phyloP scores from a whole-genome alignment of 30 jellyfish, hydroid and myxozoan species.

The Pelagia noctiluca region DNA sequence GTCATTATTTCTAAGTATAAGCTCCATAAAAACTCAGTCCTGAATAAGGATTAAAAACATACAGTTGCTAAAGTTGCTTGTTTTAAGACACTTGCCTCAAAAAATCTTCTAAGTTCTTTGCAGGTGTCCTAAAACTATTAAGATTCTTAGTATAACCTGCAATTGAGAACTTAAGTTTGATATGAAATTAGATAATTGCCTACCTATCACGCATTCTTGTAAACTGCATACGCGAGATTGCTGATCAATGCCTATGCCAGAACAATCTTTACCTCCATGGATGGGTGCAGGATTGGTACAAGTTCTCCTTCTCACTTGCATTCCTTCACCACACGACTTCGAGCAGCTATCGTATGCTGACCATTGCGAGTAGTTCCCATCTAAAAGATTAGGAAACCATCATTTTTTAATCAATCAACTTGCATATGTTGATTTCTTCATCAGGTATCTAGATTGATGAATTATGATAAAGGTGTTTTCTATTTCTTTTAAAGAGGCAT shows the following conservation, averaged over 20 bases:
- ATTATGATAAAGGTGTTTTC: neutral
- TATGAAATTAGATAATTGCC: no score
- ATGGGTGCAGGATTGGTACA: constrained; percentile 63
- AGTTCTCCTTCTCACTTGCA: constrained; percentile 50
- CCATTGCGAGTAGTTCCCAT: constrained; percentile 65
- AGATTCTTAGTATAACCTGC: neutral
- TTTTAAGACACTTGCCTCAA: no score
- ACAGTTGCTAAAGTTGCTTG: no score
- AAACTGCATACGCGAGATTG: constrained; percentile 28
- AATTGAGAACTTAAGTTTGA: no score
- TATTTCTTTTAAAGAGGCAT: no score
- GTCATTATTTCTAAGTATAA: no score
- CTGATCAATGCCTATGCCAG: constrained; percentile 25
- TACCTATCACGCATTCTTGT: constrained; percentile 12
- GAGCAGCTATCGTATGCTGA: constrained; percentile 61
- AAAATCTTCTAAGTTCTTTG: no score
- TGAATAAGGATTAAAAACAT: no score
- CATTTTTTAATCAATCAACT: neutral
- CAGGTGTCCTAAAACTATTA: no score
- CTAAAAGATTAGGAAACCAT: neutral
- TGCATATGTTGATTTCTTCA: neutral
- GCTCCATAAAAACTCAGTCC: no score
- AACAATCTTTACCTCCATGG: constrained; percentile 65
- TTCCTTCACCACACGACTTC: constrained; percentile 61
- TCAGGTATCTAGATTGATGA: neutral